Conservation (phyloP, 2,113 vertebrate genomes). For the Tupaia chinensis region DNA sequence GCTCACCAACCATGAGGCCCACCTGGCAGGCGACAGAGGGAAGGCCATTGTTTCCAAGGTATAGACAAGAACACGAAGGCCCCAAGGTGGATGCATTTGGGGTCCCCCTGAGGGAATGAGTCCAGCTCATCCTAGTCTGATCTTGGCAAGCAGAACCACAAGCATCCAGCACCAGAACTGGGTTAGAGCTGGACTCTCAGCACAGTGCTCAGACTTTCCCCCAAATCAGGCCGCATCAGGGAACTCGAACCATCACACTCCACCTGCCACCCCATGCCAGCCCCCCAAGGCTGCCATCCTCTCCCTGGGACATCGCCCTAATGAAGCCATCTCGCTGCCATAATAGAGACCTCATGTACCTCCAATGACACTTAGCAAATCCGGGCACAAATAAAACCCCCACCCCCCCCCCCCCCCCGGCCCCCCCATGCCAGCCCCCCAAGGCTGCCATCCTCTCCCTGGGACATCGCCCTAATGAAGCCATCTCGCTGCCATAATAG, state of each 20-base stretch:
- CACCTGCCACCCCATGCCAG: too few species aligned
- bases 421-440: too few species aligned
- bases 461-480: conserved; percentile 83
- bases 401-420: too few species aligned
- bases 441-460: not conserved
- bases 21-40: not conserved
- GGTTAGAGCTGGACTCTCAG: not conserved
- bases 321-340: conserved; percentile 83
- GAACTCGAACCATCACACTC: not conserved
- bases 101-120: not conserved
- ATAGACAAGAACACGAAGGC: not conserved
- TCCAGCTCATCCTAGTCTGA: not conserved
- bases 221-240: too few species aligned
- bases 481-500: conserved; percentile 80
- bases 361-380: conserved; percentile 87
- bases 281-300: not conserved
- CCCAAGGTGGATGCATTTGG: fast-evolving
- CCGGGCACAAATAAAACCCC: conserved; percentile 86
- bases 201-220: not conserved
- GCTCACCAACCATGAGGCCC: not conserved
- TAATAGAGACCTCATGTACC: conserved; percentile 85
- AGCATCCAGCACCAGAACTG: fast-evolving
- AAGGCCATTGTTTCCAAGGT: not conserved
- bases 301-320: conserved; percentile 72
- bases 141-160: not conserved